phyloP scores from a whole-genome alignment of 2,888 invertebrate genomes.

The Arctia plantaginis region DNA sequence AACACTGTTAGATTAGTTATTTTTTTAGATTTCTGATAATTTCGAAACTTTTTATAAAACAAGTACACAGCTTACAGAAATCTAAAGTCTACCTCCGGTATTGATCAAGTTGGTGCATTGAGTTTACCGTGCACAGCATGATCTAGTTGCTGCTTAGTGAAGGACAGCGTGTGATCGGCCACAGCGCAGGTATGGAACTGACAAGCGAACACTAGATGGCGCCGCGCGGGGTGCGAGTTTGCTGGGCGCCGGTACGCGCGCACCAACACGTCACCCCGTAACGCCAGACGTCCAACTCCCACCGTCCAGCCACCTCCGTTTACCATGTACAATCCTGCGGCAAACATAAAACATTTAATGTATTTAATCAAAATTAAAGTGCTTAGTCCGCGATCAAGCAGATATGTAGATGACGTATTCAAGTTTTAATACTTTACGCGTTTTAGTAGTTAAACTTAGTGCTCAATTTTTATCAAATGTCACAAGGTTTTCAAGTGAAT shows the following conservation, averaged over 20 bases:
- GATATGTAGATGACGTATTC: background rate
- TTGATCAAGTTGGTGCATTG: conserved; percentile 4
- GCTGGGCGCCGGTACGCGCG: conserved; percentile 94
- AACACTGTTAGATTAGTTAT: too few species aligned
- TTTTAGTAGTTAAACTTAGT: background rate
- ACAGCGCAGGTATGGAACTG: conserved; percentile 98
- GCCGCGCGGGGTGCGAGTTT: conserved; percentile 71
- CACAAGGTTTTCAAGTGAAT: background rate
- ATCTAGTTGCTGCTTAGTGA: conserved; percentile 95
- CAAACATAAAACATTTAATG: background rate
- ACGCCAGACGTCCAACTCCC: conserved; percentile 88
- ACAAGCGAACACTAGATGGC: conserved; percentile 93
- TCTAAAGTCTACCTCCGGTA: background rate
- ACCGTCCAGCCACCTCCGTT: conserved; percentile 89
- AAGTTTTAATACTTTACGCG: background rate
- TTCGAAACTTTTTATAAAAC: background rate
- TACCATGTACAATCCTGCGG: conserved; percentile 89
- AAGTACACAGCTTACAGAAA: background rate
- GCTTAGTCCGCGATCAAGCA: background rate
- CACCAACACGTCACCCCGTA: conserved; percentile 96
- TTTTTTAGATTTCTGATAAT: too few species aligned
- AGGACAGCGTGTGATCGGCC: conserved; percentile 93
- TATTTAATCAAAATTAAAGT: background rate
- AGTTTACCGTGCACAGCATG: conserved; percentile 91
- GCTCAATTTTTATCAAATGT: background rate